Evolutionary conservation across 2,888 invertebrate species (phyloP).

Genomic region (Escarpia spicata): DNA sequence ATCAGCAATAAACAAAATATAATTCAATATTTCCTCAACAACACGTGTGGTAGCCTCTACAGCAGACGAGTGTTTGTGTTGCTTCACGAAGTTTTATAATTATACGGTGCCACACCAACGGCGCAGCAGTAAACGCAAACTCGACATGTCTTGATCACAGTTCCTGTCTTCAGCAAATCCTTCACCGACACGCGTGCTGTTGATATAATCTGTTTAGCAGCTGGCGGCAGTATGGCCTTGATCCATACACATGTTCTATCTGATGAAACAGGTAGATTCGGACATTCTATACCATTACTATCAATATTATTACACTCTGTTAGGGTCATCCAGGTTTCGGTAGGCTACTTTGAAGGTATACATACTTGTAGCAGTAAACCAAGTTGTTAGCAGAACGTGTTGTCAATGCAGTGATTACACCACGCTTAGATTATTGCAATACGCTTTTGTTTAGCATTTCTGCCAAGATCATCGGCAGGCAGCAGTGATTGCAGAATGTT

Average conservation of each 20-base stretch:
- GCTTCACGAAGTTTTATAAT: too few species aligned
- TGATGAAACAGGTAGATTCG: not conserved
- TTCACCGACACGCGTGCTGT: not conserved
- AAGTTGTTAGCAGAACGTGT: not conserved
- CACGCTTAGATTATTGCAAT: too few species aligned
- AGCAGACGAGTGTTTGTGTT: too few species aligned
- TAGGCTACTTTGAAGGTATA: not conserved
- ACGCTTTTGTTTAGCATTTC: too few species aligned
- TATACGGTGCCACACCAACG: not conserved
- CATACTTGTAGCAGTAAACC: not conserved
- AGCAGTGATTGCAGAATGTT: too few species aligned
- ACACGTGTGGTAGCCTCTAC: too few species aligned
- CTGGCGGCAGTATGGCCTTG: not conserved
- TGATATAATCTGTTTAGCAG: not conserved
- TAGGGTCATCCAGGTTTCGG: not conserved
- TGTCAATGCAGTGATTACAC: too few species aligned
- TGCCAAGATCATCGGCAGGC: too few species aligned
- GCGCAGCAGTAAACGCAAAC: not conserved
- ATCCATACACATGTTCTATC: not conserved
- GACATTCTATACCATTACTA: not conserved
- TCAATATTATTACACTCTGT: not conserved
- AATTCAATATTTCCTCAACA: too few species aligned
- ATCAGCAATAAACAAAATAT: too few species aligned
- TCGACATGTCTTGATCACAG: not conserved
- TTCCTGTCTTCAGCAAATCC: not conserved